Evolutionary conservation across 1,140 invertebrate genomes (phyloP), one percentile per base, ranked within the genome.

Genomic region (Cotesia vestalis): DNA sequence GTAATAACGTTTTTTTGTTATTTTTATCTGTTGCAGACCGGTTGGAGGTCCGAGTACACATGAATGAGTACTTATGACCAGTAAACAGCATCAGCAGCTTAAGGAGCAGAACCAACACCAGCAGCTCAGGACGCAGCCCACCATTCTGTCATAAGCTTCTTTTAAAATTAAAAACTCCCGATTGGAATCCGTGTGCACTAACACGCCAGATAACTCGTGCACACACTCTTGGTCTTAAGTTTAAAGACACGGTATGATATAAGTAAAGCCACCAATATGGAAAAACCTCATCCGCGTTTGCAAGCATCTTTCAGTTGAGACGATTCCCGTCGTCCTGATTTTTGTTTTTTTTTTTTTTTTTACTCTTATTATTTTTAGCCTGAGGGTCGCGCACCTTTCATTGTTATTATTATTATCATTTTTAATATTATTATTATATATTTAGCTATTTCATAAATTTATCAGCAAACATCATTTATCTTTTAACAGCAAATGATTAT

Each of bases 41-140:
- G 86, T 75, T 88, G 87, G 87, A 84, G 87, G 83, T 85, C 86
- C 53, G 87, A 88, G 77, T 88, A 88, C 78, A 88, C 87, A 84
- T 88, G 87, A 88, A 87, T 78, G 80, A 78, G 74, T 78, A 76
- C 62, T 57, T 35, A 53, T 69, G 61, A 74, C 61, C 11, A 70
- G 52, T 27, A 40, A 34, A 46, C 40, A 46, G 38, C 61, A 74
- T 51, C 59, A 52, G 60, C 40, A 64, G 52, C 51, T 67, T 59
- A 61, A 74, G 17, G 11, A 64, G 35, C 60, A 66, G 40, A 8
- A n/a, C 4, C 14, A 20, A 36, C 40, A 70, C 64, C 76, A 80
- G 61, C 77, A 77, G 72, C 69, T 77, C 79, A 79, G 82, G 80
- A 85, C 80, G 79, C 80, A 85, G 77, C 83, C 80, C 82, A 81